These are phyloP conservation scores for Trichogramma evanescens DNA, from an alignment of 2,888 invertebrate species.

Conservation along the genomic window DNA sequence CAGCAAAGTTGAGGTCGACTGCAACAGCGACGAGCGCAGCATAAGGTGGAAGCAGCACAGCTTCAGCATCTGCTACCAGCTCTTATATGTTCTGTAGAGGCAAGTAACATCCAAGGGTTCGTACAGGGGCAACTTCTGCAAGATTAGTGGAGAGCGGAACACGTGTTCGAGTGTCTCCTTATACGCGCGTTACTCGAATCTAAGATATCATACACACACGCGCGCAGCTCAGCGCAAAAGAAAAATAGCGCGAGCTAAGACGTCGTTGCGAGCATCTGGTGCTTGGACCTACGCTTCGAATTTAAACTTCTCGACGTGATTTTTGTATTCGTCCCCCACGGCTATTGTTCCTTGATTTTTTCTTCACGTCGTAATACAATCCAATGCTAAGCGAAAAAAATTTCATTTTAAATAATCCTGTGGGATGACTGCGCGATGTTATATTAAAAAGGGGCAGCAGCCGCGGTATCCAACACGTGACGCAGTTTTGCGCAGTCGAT, in stretches of 20 bases:
- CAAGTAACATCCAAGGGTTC: background rate
- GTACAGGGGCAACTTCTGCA: constrained; percentile 18
- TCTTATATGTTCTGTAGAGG: constrained; percentile 29
- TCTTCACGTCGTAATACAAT: too few species aligned
- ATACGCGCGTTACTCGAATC: constrained; percentile 17
- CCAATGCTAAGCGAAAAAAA: too few species aligned
- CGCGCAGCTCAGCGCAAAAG: constrained; percentile 27
- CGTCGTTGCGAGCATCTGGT: constrained; percentile 45
- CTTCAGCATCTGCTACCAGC: constrained; percentile 39
- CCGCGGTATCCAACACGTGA: background rate
- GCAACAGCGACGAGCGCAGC: background rate
- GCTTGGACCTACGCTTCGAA: constrained; percentile 26
- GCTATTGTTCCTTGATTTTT: too few species aligned
- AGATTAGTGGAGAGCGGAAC: constrained; percentile 45
- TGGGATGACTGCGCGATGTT: constrained; percentile 30
- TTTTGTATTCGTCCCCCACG: too few species aligned
- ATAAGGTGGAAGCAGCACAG: constrained; percentile 28
- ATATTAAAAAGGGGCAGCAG: constrained; percentile 30
- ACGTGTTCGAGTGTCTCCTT: constrained; percentile 41
- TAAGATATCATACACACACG: constrained; percentile 1
- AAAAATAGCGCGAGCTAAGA: constrained; percentile 46
- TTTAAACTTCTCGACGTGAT: constrained; percentile 18
- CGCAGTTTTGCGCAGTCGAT: constrained; percentile 23
- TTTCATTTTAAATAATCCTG: too few species aligned
- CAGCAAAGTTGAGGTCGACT: constrained; percentile 33